Evolutionary conservation across 2,113 vertebrate species (phyloP), one percentile per base, ranked within the genome.

Genomic region (Zosterops pallidus): DNA sequence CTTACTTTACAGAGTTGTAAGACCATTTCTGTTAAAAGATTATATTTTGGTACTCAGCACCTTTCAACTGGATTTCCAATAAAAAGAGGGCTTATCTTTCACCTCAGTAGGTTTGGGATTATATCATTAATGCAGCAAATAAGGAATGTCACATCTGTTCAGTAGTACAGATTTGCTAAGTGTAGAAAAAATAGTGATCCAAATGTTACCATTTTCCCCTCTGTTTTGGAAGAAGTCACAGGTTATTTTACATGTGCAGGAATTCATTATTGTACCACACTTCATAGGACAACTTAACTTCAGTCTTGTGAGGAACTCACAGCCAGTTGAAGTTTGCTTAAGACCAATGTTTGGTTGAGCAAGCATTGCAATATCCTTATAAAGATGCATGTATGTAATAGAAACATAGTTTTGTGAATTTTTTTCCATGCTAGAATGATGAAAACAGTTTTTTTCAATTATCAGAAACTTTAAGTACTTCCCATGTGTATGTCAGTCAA

Each of bases 51-150:
- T 79, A 82, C 76, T 92, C 82, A 65, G 31, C 67, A 90, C 63
- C 82, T 96, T 86, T 96, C 70, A 72, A 24, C 75, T 42, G 35
- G 41, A 53, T 90, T 94, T 83, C 82, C 82, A 76, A 64, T 91
- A 76, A 87, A 92, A 79, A 31, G 65, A 86, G 50, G 46, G 57
- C 70, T 94, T 95, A 91, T 95, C 91, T 94, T 91, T 85, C 74
- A 87, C 82, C 47, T 96, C 89, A 74, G 57, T 85, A 65, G 62
- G 57, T 83, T 91, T 91, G 67, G 87, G 81, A 80, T 95, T 95
- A 87, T 79, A 53, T 77, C 55, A 85, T 91, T 95, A 94, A 85
- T 85, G 42, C 81, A 91, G 25, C 28, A 95, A 95, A 91, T 89
- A 92, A 77, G 46, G 77, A 92, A 55, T 64, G 39, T 75, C 56